Conservation (phyloP, 2,797 vertebrate species). For the Merluccius polli region DNA sequence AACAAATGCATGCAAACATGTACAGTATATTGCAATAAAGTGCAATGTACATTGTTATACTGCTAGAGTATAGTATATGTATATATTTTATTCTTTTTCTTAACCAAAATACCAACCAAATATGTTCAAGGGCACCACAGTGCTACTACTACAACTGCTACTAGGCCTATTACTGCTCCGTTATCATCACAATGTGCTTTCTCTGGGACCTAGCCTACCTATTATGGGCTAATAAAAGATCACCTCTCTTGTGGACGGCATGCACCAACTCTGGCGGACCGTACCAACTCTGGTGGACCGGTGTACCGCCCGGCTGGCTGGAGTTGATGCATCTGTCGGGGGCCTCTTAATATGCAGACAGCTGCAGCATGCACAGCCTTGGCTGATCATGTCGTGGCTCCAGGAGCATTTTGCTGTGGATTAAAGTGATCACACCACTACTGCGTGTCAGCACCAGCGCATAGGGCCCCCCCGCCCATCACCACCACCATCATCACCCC, state of each 20-base stretch:
- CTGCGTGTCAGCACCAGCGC: slow-evolving; percentile 23
- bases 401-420: background rate
- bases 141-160: background rate
- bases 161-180: background rate
- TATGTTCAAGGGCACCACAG: background rate
- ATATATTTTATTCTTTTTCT: background rate
- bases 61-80: background rate
- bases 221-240: no score
- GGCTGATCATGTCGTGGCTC: background rate
- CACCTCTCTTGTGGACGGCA: no score
- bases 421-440: slow-evolving; percentile 3
- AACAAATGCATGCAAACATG: no score
- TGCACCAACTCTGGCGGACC: background rate
- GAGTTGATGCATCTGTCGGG: background rate
- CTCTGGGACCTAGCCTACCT: background rate
- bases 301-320: background rate
- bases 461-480: background rate
- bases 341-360: background rate
- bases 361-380: background rate
- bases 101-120: background rate
- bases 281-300: background rate
- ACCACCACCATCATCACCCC: background rate
- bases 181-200: background rate
- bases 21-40: no score
- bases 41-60: no score